phyloP scores from a whole-genome alignment of 2,113 vertebrate genomes.

The Cromileptes altivelis region DNA sequence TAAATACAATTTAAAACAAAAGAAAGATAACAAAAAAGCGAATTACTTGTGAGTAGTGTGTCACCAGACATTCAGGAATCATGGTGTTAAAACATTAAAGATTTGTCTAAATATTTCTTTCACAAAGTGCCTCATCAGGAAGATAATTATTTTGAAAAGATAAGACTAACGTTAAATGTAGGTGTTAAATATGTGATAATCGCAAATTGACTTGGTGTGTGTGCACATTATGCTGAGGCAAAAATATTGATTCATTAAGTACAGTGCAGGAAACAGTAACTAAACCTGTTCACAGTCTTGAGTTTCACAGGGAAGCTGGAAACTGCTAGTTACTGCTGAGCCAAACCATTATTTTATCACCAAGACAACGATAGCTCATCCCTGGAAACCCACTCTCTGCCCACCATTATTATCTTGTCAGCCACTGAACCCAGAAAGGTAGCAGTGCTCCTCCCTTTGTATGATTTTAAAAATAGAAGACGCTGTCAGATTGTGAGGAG shows the following conservation, averaged over 20 bases:
- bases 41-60: neutral
- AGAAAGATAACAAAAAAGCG: neutral
- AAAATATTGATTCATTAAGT: neutral
- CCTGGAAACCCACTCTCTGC: constrained; percentile 54
- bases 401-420: constrained; percentile 73
- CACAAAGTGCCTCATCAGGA: neutral
- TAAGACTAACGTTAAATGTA: neutral
- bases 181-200: neutral
- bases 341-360: constrained; percentile 62
- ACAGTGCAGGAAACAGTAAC: neutral
- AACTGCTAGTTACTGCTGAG: constrained; percentile 42
- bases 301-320: constrained; percentile 23
- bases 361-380: constrained; percentile 59
- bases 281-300: constrained; percentile 18
- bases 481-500: constrained; percentile 19
- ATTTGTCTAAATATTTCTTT: neutral
- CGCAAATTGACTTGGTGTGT: neutral
- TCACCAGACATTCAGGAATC: neutral
- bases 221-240: neutral
- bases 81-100: neutral
- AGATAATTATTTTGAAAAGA: neutral
- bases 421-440: constrained; percentile 49
- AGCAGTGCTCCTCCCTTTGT: constrained; percentile 44
- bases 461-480: constrained; percentile 48
- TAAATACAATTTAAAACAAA: neutral